Evolutionary conservation across 2,797 vertebrate genomes (phyloP).

Genomic region (Epinephelus coioides): DNA sequence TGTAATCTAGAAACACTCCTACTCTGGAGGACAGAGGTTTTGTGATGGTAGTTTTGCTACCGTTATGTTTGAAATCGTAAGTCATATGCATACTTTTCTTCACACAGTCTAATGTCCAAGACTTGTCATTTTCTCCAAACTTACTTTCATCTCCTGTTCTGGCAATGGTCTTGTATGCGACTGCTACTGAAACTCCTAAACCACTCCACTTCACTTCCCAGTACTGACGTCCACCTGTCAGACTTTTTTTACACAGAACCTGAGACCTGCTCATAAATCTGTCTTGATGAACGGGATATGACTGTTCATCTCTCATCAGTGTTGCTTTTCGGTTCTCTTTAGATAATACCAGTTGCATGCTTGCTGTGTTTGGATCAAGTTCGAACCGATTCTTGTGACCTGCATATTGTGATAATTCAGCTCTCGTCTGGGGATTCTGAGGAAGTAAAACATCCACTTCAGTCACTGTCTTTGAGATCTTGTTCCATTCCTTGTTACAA

Average conservation of each 20-base stretch:
- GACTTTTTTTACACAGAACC: neutral
- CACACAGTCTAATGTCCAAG: conserved; percentile 5
- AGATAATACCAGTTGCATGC: neutral
- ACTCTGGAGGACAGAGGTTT: neutral
- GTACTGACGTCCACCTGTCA: conserved; percentile 11
- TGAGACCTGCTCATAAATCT: conserved; percentile 8
- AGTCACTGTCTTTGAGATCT: neutral
- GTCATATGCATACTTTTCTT: rapidly evolving
- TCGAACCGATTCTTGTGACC: neutral
- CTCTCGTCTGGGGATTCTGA: conserved; percentile 14
- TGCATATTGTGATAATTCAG: neutral
- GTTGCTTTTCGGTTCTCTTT: conserved; percentile 20
- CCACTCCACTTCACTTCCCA: conserved; percentile 22
- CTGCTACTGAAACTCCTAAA: neutral
- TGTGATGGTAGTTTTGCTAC: rapidly evolving
- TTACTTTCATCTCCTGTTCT: neutral
- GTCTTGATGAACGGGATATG: neutral
- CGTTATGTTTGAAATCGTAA: neutral
- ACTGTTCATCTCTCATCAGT: neutral
- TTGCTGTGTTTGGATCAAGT: conserved; percentile 19
- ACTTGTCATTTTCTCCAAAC: conserved; percentile 10
- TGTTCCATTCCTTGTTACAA: neutral
- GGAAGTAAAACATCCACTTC: neutral
- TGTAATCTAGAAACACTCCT: conserved; percentile 8
- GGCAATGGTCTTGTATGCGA: neutral